A percentile compares a stretch with the other conserved stretches of the same genome.
These are phyloP conservation scores for Petrophora chlorosata DNA, from an alignment of 2,888 invertebrate genomes.

Conservation along the genomic window DNA sequence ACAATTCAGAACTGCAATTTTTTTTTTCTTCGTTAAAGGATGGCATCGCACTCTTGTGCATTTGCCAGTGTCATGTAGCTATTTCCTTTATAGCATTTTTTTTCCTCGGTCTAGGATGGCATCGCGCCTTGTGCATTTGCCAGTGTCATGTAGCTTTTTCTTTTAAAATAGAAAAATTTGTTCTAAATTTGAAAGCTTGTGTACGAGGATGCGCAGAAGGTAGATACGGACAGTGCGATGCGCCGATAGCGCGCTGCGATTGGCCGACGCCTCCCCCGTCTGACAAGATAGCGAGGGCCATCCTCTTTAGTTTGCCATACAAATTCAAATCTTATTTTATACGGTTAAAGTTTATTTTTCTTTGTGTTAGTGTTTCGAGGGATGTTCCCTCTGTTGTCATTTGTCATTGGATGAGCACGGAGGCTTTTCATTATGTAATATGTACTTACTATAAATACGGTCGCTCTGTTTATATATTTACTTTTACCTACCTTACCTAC, in stretches of 20 bases:
- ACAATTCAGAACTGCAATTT: neutral
- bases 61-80: too few relatives aligned
- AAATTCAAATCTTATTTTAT: slow-evolving; percentile 40
- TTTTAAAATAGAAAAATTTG: neutral
- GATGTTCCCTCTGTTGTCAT: slow-evolving; percentile 78
- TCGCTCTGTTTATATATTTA: too few relatives aligned
- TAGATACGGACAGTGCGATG: slow-evolving; percentile 75
- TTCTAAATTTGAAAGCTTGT: slow-evolving; percentile 20
- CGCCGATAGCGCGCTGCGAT: slow-evolving; percentile 64
- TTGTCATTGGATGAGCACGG: slow-evolving; percentile 79
- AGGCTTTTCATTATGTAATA: slow-evolving; percentile 76
- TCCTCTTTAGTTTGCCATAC: slow-evolving; percentile 58
- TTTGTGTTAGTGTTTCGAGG: slow-evolving; percentile 53
- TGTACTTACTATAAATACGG: slow-evolving; percentile 54
- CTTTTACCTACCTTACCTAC: neutral
- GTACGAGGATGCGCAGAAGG: slow-evolving; percentile 68
- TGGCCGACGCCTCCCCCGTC: slow-evolving; percentile 78
- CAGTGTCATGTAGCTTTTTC: too few relatives aligned
- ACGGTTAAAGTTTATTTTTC: slow-evolving; percentile 47
- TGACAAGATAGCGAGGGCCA: slow-evolving; percentile 81
- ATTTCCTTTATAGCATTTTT: too few relatives aligned
- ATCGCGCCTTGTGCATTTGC: too few relatives aligned
- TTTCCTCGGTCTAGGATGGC: too few relatives aligned
- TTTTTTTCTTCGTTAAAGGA: neutral
- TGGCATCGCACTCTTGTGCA: too few relatives aligned